phyloP scores from a whole-genome alignment of 2,797 vertebrate genomes.

The Sebastes oblongus region DNA sequence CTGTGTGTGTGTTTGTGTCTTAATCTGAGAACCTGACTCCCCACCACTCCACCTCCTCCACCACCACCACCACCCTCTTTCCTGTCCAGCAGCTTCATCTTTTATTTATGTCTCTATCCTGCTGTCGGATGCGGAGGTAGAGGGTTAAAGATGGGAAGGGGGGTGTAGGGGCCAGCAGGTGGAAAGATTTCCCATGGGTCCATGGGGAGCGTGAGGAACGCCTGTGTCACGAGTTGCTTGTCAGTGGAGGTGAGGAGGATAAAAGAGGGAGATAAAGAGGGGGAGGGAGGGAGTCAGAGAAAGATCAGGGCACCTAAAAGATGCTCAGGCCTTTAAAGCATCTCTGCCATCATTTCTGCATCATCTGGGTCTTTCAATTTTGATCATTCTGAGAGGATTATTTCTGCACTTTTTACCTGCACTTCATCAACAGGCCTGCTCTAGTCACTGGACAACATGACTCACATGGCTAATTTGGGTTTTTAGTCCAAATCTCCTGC shows the following conservation, averaged over 20 bases:
- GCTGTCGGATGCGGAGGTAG: constrained; percentile 51
- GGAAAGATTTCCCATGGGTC: constrained; percentile 57
- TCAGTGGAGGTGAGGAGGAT: constrained; percentile 23
- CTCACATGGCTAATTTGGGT: background rate
- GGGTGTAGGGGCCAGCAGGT: constrained; percentile 15
- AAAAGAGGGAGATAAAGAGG: constrained; percentile 10
- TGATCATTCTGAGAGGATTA: background rate
- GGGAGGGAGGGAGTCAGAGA: background rate
- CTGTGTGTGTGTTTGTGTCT: constrained; percentile 6
- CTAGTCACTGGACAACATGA: background rate
- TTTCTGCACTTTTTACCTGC: background rate
- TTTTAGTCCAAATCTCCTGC: background rate
- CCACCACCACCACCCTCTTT: constrained; percentile 26
- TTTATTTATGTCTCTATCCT: constrained; percentile 73
- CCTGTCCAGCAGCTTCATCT: constrained; percentile 69
- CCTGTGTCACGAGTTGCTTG: constrained; percentile 29
- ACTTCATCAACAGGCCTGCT: background rate
- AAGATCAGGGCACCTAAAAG: background rate
- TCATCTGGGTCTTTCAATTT: background rate
- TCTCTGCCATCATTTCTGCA: background rate
- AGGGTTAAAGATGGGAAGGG: background rate
- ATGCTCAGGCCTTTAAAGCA: background rate
- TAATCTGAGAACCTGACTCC: constrained; percentile 15
- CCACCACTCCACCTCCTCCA: background rate
- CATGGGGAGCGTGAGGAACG: background rate